Conservation (phyloP, 2,888 invertebrate species). For the Dyspetes luteomarginatus region DNA sequence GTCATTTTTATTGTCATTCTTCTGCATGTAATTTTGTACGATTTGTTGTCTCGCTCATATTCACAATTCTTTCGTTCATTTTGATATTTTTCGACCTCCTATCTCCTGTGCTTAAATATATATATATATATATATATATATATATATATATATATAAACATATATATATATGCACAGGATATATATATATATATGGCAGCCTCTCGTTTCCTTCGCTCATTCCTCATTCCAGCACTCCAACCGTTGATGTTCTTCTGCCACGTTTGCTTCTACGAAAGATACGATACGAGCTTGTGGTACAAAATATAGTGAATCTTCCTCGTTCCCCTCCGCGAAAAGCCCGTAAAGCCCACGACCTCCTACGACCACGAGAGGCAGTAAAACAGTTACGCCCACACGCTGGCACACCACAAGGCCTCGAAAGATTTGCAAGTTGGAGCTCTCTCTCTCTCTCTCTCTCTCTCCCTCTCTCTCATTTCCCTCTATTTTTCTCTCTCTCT, state of each 20-base stretch:
- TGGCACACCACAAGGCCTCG: neutral
- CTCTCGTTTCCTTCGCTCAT: conserved; percentile 1
- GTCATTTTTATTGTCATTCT: neutral
- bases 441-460: neutral
- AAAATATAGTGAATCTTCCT: conserved; percentile 3
- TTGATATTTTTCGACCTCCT: conserved; percentile 8
- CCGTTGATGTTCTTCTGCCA: conserved; percentile 1
- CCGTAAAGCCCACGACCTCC: conserved; percentile 47
- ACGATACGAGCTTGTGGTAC: conserved; percentile 13
- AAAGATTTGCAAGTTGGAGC: neutral
- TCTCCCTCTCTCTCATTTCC: too few species aligned
- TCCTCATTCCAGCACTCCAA: too few species aligned
- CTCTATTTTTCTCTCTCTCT: too few species aligned
- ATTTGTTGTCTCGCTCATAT: neutral
- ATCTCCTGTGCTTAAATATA: neutral
- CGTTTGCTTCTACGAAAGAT: conserved; percentile 20
- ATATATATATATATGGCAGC: conserved; percentile 9
- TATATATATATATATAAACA: neutral
- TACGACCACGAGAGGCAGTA: conserved; percentile 44
- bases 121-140: neutral
- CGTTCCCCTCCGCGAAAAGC: conserved; percentile 23
- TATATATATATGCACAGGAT: neutral
- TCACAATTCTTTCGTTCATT: conserved; percentile 7
- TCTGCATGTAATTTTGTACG: neutral
- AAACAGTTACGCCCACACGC: conserved; percentile 55